phyloP scores from a whole-genome alignment of 2,888 invertebrate genomes.

The Chrysopilus asiliformis region DNA sequence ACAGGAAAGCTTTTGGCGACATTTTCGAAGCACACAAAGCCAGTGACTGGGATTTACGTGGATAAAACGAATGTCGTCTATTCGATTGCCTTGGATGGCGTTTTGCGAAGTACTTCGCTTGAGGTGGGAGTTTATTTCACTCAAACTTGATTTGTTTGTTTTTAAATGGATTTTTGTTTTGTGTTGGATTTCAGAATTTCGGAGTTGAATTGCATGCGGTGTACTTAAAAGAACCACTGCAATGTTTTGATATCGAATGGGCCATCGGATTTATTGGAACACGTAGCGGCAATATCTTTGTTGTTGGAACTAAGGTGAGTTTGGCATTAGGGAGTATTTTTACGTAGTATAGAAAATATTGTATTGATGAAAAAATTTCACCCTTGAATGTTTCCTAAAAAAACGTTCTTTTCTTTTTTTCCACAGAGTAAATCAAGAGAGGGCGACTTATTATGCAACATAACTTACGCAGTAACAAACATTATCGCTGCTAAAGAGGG shows the following conservation, averaged over 20 bases:
- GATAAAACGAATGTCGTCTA: slow-evolving; percentile 24
- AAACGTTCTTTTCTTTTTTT: no score
- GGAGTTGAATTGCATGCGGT: slow-evolving; percentile 25
- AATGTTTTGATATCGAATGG: slow-evolving; percentile 64
- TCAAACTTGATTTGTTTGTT: no score
- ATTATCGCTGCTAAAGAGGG: no score
- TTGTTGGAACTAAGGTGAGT: slow-evolving; percentile 52
- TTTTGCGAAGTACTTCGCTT: slow-evolving; percentile 28
- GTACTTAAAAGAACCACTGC: slow-evolving; percentile 42
- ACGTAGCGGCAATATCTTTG: slow-evolving; percentile 53
- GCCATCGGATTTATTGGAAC: slow-evolving; percentile 58
- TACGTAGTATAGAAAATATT: no score
- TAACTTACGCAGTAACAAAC: no score
- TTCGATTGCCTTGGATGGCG: slow-evolving; percentile 32
- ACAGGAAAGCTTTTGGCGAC: slow-evolving; percentile 25
- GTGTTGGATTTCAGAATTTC: slow-evolving; percentile 22
- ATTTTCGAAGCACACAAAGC: slow-evolving; percentile 30
- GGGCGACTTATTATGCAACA: no score
- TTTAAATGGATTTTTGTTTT: background rate
- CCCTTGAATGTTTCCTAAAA: no score
- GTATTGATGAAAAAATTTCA: no score
- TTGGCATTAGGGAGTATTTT: no score
- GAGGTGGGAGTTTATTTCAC: slow-evolving; percentile 27
- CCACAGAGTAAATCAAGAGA: no score
- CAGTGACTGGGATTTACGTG: slow-evolving; percentile 29